Conservation (phyloP, 1,140 invertebrate species). For the Aricia agestis region DNA sequence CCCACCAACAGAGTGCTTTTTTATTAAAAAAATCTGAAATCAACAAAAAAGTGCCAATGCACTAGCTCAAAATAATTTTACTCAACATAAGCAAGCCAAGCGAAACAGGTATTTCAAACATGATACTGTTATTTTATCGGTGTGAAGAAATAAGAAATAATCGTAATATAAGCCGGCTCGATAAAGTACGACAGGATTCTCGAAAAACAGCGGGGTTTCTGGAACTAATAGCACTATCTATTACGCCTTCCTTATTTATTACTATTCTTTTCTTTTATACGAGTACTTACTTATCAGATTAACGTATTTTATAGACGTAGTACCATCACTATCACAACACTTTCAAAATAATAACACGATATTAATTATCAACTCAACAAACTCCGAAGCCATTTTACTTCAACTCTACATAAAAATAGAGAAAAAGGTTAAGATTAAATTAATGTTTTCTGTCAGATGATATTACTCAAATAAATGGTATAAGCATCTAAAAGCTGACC, state of each 20-base stretch:
- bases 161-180: neutral
- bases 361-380: neutral
- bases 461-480: neutral
- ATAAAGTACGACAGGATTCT: neutral
- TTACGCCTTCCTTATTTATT: conserved; percentile 3
- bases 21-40: no score
- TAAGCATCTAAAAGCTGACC: neutral
- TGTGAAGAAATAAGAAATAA: conserved; percentile 13
- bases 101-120: neutral
- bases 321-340: neutral
- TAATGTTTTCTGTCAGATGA: neutral
- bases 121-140: conserved; percentile 12
- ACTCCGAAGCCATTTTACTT: neutral
- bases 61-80: neutral
- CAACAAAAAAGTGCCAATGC: no score
- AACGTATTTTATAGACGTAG: neutral
- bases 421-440: neutral
- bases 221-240: neutral
- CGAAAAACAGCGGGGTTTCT: neutral
- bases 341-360: neutral
- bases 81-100: neutral
- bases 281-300: neutral
- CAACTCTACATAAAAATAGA: neutral
- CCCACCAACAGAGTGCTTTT: neutral
- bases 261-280: neutral